Percentiles rank a stretch among this genome's conserved stretches.
Evolutionary conservation across 2,888 invertebrate genomes (phyloP).

Genomic region (Lasioglossum vierecki): DNA sequence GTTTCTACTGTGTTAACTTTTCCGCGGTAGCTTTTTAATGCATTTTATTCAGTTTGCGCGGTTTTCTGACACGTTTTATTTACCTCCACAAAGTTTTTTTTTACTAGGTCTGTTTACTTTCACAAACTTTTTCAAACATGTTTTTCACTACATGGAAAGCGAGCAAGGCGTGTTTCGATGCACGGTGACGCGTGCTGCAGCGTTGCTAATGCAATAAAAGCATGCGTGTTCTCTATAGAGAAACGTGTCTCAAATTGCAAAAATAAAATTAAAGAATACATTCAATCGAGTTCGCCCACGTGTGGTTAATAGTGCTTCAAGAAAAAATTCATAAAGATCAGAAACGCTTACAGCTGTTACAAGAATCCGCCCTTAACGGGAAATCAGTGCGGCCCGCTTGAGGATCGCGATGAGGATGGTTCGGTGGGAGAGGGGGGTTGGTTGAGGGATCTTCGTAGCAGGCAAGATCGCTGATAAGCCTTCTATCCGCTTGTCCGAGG

Average conservation of each 20-base stretch:
- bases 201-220: background rate
- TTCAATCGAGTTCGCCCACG: too few species aligned
- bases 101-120: background rate
- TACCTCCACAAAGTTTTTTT: background rate
- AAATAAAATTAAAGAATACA: too few species aligned
- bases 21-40: background rate
- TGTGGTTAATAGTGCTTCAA: background rate
- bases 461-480: conserved; percentile 41
- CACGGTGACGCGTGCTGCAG: background rate
- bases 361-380: background rate
- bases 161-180: background rate
- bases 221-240: background rate
- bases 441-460: conserved; percentile 32
- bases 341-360: background rate
- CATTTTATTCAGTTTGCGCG: background rate
- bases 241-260: background rate
- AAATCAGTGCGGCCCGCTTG: conserved; percentile 3
- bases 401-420: background rate
- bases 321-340: background rate
- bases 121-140: background rate
- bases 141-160: background rate
- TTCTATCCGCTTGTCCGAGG: conserved; percentile 32
- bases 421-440: background rate
- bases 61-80: background rate
- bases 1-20: background rate